phyloP scores from a whole-genome alignment of 2,113 vertebrate genomes.

The Meles meles region DNA sequence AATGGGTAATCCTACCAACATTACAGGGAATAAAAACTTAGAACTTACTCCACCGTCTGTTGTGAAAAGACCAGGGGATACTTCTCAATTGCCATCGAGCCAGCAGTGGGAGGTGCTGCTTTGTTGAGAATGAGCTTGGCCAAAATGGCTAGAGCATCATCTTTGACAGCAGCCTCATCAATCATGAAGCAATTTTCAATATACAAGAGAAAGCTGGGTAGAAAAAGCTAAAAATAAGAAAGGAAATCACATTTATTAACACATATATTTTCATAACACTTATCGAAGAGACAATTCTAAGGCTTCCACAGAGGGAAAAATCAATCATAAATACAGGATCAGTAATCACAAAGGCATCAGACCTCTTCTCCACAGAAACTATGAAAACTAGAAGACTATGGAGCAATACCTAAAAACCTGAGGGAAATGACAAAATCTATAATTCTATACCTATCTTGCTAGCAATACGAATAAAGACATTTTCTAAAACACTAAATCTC shows the following conservation, averaged over 20 bases:
- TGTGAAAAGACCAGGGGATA: conserved; percentile 92
- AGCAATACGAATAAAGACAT: not conserved
- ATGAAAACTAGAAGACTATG: not conserved
- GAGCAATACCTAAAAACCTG: not conserved
- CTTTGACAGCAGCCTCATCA: conserved; percentile 72
- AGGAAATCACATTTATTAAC: not conserved
- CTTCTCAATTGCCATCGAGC: conserved; percentile 95
- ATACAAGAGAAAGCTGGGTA: conserved; percentile 90
- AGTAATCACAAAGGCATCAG: not conserved
- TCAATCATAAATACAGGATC: not conserved
- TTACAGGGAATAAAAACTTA: conserved; percentile 47
- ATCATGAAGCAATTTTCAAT: conserved; percentile 82
- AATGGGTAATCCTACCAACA: not conserved
- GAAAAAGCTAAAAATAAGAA: conserved; percentile 86
- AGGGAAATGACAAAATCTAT: not conserved
- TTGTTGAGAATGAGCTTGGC: conserved; percentile 92
- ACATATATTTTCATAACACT: not conserved
- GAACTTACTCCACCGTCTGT: conserved; percentile 82
- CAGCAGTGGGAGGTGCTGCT: conserved; percentile 90
- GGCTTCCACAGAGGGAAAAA: not conserved
- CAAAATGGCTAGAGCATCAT: conserved; percentile 85
- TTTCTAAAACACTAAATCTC: not conserved
- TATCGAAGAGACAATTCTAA: not conserved
- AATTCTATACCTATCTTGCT: not conserved
- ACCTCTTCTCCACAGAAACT: not conserved